phyloP scores from a whole-genome alignment of 1,140 invertebrate genomes.

The Hirudo medicinalis region DNA sequence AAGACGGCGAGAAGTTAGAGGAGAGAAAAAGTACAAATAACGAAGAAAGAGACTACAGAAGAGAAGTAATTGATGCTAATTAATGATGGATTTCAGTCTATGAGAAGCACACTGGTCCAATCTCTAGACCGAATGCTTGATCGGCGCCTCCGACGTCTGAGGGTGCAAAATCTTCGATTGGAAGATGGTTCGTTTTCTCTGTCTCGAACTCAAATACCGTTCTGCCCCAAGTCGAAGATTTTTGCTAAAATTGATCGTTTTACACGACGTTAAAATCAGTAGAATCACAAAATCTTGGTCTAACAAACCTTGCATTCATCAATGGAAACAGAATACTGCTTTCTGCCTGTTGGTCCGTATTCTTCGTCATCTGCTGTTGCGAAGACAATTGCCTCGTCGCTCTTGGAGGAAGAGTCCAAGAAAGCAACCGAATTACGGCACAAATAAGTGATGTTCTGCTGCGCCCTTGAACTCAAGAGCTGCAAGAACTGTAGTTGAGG shows the following conservation, averaged over 20 bases:
- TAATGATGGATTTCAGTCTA: slow-evolving; percentile 28
- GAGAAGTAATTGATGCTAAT: no score
- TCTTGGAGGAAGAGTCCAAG: slow-evolving; percentile 52
- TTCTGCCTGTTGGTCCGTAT: slow-evolving; percentile 55
- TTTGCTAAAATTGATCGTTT: slow-evolving; percentile 40
- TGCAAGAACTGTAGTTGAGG: slow-evolving; percentile 71
- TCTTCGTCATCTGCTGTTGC: slow-evolving; percentile 68
- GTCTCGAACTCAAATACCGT: slow-evolving; percentile 60
- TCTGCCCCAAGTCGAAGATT: slow-evolving; percentile 51
- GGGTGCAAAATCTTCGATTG: slow-evolving; percentile 64
- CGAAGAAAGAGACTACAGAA: no score
- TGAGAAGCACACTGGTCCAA: slow-evolving; percentile 67
- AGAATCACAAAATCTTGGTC: background rate
- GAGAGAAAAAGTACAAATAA: no score
- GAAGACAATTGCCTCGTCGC: slow-evolving; percentile 42
- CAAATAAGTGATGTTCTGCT: slow-evolving; percentile 72
- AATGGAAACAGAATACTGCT: slow-evolving; percentile 55
- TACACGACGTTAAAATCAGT: background rate
- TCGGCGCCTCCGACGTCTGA: slow-evolving; percentile 58
- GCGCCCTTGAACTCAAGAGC: slow-evolving; percentile 55
- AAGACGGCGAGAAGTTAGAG: no score
- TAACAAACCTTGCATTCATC: slow-evolving; percentile 68
- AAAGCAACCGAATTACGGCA: slow-evolving; percentile 68
- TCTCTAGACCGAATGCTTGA: slow-evolving; percentile 65
- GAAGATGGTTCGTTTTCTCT: slow-evolving; percentile 60